Evolutionary conservation across 2,888 invertebrate genomes (phyloP), one percentile per base, ranked within the genome.

Genomic region (Lithophane socia): DNA sequence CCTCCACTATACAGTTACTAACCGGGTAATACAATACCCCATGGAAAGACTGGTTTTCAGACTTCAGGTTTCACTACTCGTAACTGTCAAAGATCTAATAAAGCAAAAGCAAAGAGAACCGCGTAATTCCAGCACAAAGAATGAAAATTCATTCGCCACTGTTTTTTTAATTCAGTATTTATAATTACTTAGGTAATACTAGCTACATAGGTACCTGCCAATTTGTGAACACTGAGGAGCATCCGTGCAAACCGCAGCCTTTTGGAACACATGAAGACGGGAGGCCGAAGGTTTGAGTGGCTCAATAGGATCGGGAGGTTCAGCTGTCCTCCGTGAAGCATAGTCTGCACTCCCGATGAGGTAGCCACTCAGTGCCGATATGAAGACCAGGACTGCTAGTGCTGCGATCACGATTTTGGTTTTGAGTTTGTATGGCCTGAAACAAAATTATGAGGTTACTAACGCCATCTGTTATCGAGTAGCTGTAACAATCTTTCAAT

Each of bases 171-270:
- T 29, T 29, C 1, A 29, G 29, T 75, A n/a, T 61, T 18, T 29
- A 7, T 0, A 75, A 29, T 8, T n/a, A 54, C 42, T 10, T 64
- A 37, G 37, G 37, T 37, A 29, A 42, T 3, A 18, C 8, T 54
- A n/a, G 8, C 2, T 8, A 80, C 97, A 94, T 95, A n/a, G n/a
- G n/a, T n/a, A 98, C 98, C 97, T 98, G 93, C 98, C 99, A 86
- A 98, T 97, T 82, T 97, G 93, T 5, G 98, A 98, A 93, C 99
- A 99, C 9, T 97, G 97, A 7, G 97, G 97, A 8, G 98, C 98
- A 92, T 99, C 99, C 0, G 98, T 97, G 91, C 98, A 98, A 29
- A 99, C 98, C 0, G 98, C 98, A 0, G 97, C 98, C 67, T 95
- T 97, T 79, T 97, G 96, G 93, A 98, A 99, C 1, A 93, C 93